These are phyloP conservation scores for Odontamblyopus rebecca DNA, from an alignment of 2,797 vertebrate genomes.

Conservation along the genomic window DNA sequence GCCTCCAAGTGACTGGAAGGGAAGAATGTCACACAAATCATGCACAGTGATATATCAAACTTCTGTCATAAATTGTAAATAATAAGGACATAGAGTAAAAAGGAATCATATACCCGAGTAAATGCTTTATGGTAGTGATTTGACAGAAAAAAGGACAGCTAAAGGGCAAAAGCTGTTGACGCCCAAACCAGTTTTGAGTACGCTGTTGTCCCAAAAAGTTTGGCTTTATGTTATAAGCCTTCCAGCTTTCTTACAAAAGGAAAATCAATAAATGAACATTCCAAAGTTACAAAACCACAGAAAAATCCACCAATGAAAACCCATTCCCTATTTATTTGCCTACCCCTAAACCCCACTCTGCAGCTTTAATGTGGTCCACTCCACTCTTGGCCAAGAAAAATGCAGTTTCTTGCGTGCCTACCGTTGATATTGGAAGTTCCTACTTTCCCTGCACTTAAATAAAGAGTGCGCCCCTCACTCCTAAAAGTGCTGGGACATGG, in stretches of 20 bases:
- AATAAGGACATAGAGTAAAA: neutral
- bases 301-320: neutral
- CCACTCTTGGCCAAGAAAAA: constrained; percentile 10
- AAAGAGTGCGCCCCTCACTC: constrained; percentile 38
- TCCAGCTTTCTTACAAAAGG: neutral
- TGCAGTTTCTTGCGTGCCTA: neutral
- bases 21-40: constrained; percentile 4
- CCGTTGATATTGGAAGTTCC: constrained; percentile 1
- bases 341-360: constrained; percentile 1
- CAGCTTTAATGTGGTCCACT: constrained; percentile 9
- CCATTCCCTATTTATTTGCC: neutral
- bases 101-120: neutral
- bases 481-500: constrained; percentile 42
- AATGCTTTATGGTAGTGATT: neutral
- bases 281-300: neutral
- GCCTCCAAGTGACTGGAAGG: constrained; percentile 54
- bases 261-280: constrained; percentile 10
- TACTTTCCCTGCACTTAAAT: constrained; percentile 31
- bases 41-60: neutral
- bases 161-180: neutral
- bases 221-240: neutral
- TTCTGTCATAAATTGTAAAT: neutral
- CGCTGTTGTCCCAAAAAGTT: neutral
- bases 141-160: neutral
- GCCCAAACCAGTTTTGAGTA: neutral